Conservation (phyloP, 2,113 vertebrate genomes). For the Oxygymnocypris stewartii region DNA sequence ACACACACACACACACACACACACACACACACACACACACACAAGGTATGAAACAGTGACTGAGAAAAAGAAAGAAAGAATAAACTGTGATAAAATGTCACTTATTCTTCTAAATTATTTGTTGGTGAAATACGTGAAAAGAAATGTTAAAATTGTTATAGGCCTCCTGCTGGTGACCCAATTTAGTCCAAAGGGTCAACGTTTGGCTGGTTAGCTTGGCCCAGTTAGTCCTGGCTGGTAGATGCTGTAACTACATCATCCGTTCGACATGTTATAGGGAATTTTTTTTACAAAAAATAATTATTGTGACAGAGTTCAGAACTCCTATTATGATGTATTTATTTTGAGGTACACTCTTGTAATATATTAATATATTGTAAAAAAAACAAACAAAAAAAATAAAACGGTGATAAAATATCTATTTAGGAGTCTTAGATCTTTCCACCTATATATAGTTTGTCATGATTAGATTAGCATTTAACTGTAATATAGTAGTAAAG, state of each 20-base stretch:
- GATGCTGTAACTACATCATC: not conserved
- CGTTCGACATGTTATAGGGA: no score
- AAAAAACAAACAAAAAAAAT: no score
- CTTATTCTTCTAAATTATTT: not conserved
- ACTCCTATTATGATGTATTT: no score
- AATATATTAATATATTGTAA: no score
- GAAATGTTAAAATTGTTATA: not conserved
- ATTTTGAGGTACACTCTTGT: no score
- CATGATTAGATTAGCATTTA: no score
- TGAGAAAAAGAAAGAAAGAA: not conserved
- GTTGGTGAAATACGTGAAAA: not conserved
- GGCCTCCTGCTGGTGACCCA: not conserved
- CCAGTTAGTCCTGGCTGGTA: not conserved
- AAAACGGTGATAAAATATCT: no score
- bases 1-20: not conserved
- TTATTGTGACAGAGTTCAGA: no score
- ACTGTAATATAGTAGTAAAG: no score
- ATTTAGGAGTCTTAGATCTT: no score
- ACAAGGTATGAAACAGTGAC: not conserved
- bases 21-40: not conserved
- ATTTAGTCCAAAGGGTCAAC: not conserved
- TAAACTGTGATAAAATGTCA: not conserved
- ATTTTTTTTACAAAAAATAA: no score
- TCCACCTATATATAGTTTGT: no score
- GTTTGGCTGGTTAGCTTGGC: not conserved